Percentiles rank a stretch among this genome's conserved stretches.
These are phyloP conservation scores for Knipowitschia caucasica DNA, from an alignment of 2,797 vertebrate species.

Conservation along the genomic window DNA sequence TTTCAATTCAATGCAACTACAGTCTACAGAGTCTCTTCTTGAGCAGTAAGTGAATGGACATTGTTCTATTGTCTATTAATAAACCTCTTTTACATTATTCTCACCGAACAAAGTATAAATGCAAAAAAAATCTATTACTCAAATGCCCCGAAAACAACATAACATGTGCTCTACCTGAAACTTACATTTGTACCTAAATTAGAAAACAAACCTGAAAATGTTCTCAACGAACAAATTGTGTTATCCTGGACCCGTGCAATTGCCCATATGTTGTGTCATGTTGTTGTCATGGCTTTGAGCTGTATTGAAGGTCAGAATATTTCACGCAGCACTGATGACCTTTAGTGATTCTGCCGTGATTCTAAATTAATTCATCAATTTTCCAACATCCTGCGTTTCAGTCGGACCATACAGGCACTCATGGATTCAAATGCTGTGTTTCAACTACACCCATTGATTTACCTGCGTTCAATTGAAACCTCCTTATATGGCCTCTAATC, in stretches of 20 bases:
- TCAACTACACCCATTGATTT: conserved; percentile 26
- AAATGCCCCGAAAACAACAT: too few relatives aligned
- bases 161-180: too few relatives aligned
- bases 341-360: neutral
- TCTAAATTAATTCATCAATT: conserved; percentile 8
- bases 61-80: too few relatives aligned
- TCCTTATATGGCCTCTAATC: conserved; percentile 31
- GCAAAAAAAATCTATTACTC: too few relatives aligned
- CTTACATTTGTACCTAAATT: neutral
- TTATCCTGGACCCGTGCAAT: conserved; percentile 14
- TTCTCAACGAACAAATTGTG: neutral
- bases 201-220: neutral
- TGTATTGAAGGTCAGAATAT: neutral
- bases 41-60: too few relatives aligned
- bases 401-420: neutral
- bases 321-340: conserved; percentile 11
- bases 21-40: too few relatives aligned
- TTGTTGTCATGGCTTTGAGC: neutral
- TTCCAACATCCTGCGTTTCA: neutral
- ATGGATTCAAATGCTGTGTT: neutral
- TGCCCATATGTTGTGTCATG: conserved; percentile 4
- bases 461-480: conserved; percentile 32
- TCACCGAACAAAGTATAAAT: too few relatives aligned
- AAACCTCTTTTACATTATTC: too few relatives aligned
- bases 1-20: too few relatives aligned